Evolutionary conservation across 2,113 vertebrate genomes (phyloP), one percentile per base, ranked within the genome.

Genomic region (Proterorhinus semilunaris): DNA sequence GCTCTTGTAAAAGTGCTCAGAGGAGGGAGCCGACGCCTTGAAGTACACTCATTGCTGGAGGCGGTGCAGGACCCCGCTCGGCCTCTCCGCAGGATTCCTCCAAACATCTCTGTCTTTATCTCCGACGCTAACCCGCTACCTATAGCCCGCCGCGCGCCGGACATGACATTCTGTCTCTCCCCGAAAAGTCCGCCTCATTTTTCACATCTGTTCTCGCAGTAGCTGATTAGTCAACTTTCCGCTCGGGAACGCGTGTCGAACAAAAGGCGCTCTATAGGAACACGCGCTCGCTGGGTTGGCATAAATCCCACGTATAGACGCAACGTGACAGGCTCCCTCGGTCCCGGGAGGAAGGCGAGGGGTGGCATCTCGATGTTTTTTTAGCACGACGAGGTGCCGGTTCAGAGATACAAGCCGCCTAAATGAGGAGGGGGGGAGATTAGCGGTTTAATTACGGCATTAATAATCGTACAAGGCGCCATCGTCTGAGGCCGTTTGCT

Each of bases 371-470:
- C 78, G 74, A 80, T 82, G 65, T 36, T 36, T 36, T 36, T 27
- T 27, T 27, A 77, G 9, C 80, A 69, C 74, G 78, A 72, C 49
- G 3, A 65, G 0, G 68, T 13, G 73, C 72, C 74, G 80, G 71
- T 84, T 79, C 27, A 15, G 77, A 76, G 82, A 84, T 86, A 59
- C 36, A 86, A 86, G 87, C 86, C 86, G 73, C 79, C 72, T 72
- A 83, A 88, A 74, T 81, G 87, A 84, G 12, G 54, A 54, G 71
- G 78, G 53, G 86, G 81, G 7, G 27, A 81, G 69, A 36, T 68
- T 82, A 78, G 80, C 62, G 58, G 82, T 84, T 48, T 91, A 86
- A 90, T 90, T 86, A 90, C 74, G 83, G 68, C 90, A 89, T 87
- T 90, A 91, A 91, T 89, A 90, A 90, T 76, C 82, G 75, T 76